Percentiles rank a stretch among this genome's conserved stretches.
phyloP scores from a whole-genome alignment of 1,140 invertebrate species.

The Diorhabda sublineata region DNA sequence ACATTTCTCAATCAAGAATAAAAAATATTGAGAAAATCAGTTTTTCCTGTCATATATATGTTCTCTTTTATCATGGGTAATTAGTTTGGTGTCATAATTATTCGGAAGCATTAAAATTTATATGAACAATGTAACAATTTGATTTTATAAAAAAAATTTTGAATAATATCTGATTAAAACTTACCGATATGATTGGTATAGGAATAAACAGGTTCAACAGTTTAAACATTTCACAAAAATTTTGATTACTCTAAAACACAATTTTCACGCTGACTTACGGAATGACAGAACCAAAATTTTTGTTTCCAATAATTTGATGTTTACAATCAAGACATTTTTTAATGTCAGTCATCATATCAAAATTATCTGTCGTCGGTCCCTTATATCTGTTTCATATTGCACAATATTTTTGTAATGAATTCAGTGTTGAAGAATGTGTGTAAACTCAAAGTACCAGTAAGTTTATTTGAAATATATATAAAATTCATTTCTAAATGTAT shows the following conservation, averaged over 20 bases:
- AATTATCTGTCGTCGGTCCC: conserved; percentile 22
- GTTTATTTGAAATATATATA: background rate
- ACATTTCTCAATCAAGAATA: too few relatives aligned
- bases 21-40: too few relatives aligned
- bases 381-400: conserved; percentile 18
- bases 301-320: conserved; percentile 2
- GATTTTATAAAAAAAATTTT: background rate
- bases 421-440: conserved; percentile 30
- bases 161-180: background rate
- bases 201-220: background rate
- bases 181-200: background rate
- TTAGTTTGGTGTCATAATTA: too few relatives aligned
- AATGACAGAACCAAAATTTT: conserved; percentile 21
- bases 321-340: conserved; percentile 5
- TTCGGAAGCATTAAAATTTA: background rate
- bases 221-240: background rate
- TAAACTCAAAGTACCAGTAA: conserved; percentile 26
- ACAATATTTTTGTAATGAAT: conserved; percentile 33
- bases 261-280: conserved; percentile 15
- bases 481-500: too few relatives aligned
- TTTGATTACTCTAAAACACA: background rate
- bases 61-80: too few relatives aligned
- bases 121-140: background rate
- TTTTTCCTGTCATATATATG: too few relatives aligned
- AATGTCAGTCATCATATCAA: conserved; percentile 21